A percentile compares a stretch with the other conserved stretches of the same genome.
These are phyloP conservation scores for Augochlorella aurata DNA, from an alignment of 2,888 invertebrate species.

Conservation along the genomic window DNA sequence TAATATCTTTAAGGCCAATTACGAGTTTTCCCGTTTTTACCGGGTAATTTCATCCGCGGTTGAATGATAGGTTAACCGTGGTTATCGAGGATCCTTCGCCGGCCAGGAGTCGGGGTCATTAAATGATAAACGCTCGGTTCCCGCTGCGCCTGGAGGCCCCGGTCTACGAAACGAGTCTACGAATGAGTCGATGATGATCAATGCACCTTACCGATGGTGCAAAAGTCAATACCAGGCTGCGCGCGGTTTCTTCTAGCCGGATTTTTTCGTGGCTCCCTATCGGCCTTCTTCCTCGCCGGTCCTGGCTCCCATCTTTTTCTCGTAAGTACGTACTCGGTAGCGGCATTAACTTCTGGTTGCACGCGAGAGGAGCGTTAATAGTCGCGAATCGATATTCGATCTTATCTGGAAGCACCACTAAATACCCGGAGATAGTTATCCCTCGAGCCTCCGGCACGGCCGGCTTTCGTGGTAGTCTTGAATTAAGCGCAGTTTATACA, in stretches of 20 bases:
- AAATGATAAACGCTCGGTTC: constrained; percentile 60
- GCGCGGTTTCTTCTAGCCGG: constrained; percentile 1
- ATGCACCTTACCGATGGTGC: constrained; percentile 37
- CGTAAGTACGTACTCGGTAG: constrained; percentile 1
- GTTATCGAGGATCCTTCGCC: constrained; percentile 40
- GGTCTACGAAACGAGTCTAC: constrained; percentile 32
- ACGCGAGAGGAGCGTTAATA: constrained; percentile 37
- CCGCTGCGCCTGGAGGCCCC: constrained; percentile 43
- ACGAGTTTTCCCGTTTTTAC: constrained; percentile 41
- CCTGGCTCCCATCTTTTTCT: neutral
- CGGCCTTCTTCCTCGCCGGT: neutral
- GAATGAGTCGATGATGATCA: constrained; percentile 60
- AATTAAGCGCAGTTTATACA: constrained; percentile 51
- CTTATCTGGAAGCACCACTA: constrained; percentile 44
- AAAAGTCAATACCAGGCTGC: constrained; percentile 49
- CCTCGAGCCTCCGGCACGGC: constrained; percentile 13
- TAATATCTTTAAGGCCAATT: constrained; percentile 41
- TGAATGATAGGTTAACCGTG: constrained; percentile 51
- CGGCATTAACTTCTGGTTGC: neutral
- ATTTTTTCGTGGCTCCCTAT: neutral
- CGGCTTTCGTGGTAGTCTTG: constrained; percentile 44
- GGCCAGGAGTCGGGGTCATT: constrained; percentile 52
- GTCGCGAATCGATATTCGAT: constrained; percentile 50
- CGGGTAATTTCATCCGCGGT: constrained; percentile 39
- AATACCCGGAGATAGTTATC: constrained; percentile 52